phyloP scores from a whole-genome alignment of 2,113 vertebrate genomes.

The Amphiprion ocellaris region DNA sequence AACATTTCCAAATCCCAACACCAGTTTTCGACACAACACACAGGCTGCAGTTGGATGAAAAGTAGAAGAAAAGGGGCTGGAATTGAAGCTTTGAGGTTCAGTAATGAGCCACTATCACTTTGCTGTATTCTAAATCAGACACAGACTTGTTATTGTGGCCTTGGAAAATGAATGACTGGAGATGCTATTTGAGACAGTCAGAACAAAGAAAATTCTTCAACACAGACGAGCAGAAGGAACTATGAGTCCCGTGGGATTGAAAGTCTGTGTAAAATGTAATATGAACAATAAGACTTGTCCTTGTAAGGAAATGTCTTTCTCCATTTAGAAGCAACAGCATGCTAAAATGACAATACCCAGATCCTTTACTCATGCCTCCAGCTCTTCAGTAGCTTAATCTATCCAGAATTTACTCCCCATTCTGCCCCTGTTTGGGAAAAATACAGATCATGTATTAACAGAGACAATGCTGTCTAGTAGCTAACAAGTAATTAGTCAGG shows the following conservation, averaged over 20 bases:
- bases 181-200: slow-evolving; percentile 46
- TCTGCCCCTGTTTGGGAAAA: not conserved
- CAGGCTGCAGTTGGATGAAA: slow-evolving; percentile 13
- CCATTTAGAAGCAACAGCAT: slow-evolving; percentile 17
- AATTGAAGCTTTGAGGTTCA: slow-evolving; percentile 35
- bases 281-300: slow-evolving; percentile 57
- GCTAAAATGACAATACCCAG: slow-evolving; percentile 48
- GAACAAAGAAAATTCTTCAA: slow-evolving; percentile 45
- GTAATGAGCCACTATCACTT: slow-evolving; percentile 51
- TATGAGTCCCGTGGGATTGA: slow-evolving; percentile 25
- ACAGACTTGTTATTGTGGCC: slow-evolving; percentile 66
- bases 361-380: slow-evolving; percentile 29
- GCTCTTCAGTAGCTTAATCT: slow-evolving; percentile 8
- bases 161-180: slow-evolving; percentile 58
- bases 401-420: not conserved
- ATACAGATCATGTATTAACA: not conserved
- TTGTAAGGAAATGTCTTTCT: slow-evolving; percentile 57
- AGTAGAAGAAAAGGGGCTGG: not conserved
- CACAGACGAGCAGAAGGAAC: slow-evolving; percentile 23
- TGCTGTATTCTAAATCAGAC: slow-evolving; percentile 59
- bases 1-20: slow-evolving; percentile 9
- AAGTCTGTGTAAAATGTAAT: slow-evolving; percentile 25
- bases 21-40: not conserved
- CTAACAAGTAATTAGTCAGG: not conserved
- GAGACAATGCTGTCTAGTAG: not conserved